phyloP scores from a whole-genome alignment of 2,888 invertebrate genomes.

The Phragmatobia fuliginosa region DNA sequence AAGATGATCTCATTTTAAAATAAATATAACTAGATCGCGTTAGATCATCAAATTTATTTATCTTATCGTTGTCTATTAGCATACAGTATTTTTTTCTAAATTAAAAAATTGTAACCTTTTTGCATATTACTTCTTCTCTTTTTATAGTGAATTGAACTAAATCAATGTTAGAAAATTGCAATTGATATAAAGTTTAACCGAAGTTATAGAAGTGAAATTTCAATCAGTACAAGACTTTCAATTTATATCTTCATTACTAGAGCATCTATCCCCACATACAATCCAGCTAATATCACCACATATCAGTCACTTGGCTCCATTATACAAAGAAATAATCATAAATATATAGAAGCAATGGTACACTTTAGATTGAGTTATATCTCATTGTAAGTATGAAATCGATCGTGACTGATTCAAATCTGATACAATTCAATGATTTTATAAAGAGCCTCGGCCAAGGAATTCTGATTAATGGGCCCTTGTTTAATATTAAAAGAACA shows the following conservation, averaged over 20 bases:
- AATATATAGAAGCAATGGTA: conserved; percentile 68
- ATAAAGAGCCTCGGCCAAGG: conserved; percentile 59
- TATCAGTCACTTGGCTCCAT: conserved; percentile 36
- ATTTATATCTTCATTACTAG: conserved; percentile 28
- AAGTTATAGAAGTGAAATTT: neutral
- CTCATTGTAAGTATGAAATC: conserved; percentile 62
- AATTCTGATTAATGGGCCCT: conserved; percentile 62
- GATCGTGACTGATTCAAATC: conserved; percentile 71
- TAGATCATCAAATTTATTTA: neutral
- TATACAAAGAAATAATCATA: conserved; percentile 52
- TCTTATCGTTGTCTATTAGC: neutral
- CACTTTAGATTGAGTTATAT: conserved; percentile 77
- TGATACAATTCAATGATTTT: conserved; percentile 70
- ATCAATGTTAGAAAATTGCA: neutral
- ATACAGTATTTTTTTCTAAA: neutral
- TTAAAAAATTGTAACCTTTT: too few species aligned
- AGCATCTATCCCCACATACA: conserved; percentile 27
- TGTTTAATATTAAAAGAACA: conserved; percentile 46
- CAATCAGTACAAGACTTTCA: neutral
- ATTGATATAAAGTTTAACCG: neutral
- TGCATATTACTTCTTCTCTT: neutral
- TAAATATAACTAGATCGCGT: too few species aligned
- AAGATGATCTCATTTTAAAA: too few species aligned
- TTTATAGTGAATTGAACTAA: neutral
- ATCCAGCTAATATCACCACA: conserved; percentile 38